These are phyloP conservation scores for Siphonodentalium dalli DNA, from an alignment of 2,888 invertebrate species.

Conservation along the genomic window DNA sequence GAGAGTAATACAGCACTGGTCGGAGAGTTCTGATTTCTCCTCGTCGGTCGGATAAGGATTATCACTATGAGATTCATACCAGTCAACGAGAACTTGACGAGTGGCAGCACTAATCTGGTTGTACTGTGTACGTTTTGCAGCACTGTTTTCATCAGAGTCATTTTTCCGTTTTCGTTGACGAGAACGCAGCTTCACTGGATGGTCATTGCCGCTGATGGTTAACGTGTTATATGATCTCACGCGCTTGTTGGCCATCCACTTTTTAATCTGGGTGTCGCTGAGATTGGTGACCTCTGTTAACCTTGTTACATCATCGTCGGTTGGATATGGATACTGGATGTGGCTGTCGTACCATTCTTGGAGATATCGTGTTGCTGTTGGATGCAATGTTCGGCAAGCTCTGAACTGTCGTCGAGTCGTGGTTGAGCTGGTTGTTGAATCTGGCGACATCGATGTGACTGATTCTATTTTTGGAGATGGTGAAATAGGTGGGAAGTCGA, in stretches of 20 bases:
- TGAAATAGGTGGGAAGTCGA: no score
- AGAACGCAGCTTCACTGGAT: conserved; percentile 51
- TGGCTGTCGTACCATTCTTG: conserved; percentile 47
- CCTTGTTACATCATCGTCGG: conserved; percentile 39
- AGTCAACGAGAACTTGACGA: conserved; percentile 35
- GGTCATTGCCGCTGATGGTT: conserved; percentile 55
- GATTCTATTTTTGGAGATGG: no score
- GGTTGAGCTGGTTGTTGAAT: no score
- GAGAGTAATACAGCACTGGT: conserved; percentile 37
- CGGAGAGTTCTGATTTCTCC: conserved; percentile 43
- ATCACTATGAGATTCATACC: conserved; percentile 41
- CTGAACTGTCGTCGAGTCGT: no score
- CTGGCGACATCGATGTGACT: no score
- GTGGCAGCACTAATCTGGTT: conserved; percentile 34
- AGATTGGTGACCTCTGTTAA: conserved; percentile 39
- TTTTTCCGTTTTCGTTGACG: conserved; percentile 30
- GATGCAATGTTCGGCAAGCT: conserved; percentile 30
- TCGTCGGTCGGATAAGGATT: conserved; percentile 49
- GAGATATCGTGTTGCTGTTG: conserved; percentile 35
- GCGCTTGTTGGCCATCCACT: conserved; percentile 60
- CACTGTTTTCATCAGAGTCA: no score
- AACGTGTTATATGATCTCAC: conserved; percentile 55
- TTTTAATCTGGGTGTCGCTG: conserved; percentile 50
- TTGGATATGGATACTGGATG: conserved; percentile 53
- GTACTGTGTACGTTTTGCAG: conserved; percentile 30